These are phyloP conservation scores for Cettia cetti DNA, from an alignment of 2,113 vertebrate genomes.

Conservation along the genomic window DNA sequence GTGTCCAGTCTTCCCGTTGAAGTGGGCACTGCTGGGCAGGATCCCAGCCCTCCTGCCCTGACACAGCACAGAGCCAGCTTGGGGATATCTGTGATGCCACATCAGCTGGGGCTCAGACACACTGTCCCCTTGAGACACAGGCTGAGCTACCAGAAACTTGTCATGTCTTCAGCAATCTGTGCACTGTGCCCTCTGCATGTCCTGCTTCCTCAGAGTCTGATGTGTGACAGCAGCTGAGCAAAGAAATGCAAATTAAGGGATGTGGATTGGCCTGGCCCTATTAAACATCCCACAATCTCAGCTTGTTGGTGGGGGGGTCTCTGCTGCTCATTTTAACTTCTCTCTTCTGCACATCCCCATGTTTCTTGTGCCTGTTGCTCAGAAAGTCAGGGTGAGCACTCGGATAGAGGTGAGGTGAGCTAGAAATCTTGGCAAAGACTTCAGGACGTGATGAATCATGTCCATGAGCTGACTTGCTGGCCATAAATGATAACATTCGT, in stretches of 20 bases:
- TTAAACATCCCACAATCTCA: background rate
- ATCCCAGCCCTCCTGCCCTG: background rate
- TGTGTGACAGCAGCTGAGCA: background rate
- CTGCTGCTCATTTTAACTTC: background rate
- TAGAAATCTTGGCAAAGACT: conserved; percentile 3
- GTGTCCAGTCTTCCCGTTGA: background rate
- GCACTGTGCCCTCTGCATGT: accelerated
- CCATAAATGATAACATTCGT: conserved; percentile 3
- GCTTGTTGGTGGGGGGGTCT: background rate
- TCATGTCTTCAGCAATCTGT: background rate
- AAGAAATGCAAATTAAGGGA: background rate
- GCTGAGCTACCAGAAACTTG: background rate
- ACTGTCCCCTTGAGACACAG: background rate
- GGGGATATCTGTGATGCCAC: background rate
- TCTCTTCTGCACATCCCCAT: background rate
- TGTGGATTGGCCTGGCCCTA: background rate
- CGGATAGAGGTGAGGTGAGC: background rate
- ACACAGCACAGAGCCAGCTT: background rate
- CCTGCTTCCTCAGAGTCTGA: background rate
- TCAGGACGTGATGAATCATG: background rate
- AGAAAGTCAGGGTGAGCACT: background rate
- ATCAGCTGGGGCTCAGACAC: background rate
- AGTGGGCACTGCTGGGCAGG: background rate
- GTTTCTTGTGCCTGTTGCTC: background rate
- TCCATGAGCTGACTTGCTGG: background rate